These are phyloP conservation scores for Menidia beryllina DNA, from an alignment of 2,113 vertebrate genomes.

Conservation along the genomic window DNA sequence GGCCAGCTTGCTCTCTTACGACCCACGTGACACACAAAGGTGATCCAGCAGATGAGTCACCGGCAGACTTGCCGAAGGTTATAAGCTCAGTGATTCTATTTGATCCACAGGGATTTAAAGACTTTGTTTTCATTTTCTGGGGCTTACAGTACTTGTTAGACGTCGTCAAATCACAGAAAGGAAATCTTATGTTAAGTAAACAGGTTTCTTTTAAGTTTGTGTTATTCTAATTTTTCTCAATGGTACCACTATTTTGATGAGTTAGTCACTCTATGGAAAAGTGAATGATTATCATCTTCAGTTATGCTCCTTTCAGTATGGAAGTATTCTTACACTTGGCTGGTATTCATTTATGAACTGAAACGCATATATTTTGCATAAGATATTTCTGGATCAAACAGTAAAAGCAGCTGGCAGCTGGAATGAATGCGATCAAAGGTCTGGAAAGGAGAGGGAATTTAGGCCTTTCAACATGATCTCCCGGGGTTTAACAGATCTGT, in stretches of 20 bases:
- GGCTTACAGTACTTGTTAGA: background rate
- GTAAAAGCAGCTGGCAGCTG: background rate
- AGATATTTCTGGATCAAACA: background rate
- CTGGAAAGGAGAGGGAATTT: background rate
- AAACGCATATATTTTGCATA: background rate
- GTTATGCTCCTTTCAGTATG: background rate
- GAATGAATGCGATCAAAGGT: background rate
- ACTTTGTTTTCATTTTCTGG: background rate
- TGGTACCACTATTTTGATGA: too few species aligned
- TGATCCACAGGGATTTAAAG: background rate
- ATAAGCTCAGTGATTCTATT: background rate
- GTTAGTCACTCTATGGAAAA: too few species aligned
- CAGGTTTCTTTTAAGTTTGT: background rate
- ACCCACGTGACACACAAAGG: background rate
- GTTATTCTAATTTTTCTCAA: too few species aligned
- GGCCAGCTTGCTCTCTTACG: background rate
- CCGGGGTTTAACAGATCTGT: background rate
- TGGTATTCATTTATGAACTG: background rate
- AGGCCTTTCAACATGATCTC: background rate
- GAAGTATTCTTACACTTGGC: background rate
- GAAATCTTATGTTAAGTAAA: background rate
- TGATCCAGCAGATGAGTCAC: background rate
- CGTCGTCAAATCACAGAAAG: background rate
- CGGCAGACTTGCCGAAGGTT: background rate
- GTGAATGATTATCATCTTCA: too few species aligned